Conservation (phyloP, 1,140 invertebrate species). For the Bombus soroeensis region DNA sequence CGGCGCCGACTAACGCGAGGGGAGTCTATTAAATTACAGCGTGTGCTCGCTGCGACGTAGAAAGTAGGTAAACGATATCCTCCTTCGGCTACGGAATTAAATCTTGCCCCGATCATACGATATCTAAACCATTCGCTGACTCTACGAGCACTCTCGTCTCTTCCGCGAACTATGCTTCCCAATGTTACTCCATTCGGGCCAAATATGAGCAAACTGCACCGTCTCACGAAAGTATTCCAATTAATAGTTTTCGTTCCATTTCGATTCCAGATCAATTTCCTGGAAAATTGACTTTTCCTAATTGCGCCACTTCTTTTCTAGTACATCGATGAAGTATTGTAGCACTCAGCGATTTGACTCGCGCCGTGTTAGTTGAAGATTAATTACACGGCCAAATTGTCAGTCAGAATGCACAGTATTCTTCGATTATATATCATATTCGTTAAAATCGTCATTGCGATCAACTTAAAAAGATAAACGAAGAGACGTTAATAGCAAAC, state of each 20-base stretch:
- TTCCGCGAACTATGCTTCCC: not conserved
- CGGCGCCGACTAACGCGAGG: constrained; percentile 60
- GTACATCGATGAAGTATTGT: too few relatives aligned
- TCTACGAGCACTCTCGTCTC: not conserved
- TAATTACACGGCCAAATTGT: too few relatives aligned
- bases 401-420: too few relatives aligned
- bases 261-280: not conserved
- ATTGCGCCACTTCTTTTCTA: too few relatives aligned
- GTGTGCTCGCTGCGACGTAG: constrained; percentile 56
- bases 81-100: constrained; percentile 53
- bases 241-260: not conserved
- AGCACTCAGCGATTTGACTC: too few relatives aligned
- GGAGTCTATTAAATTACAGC: constrained; percentile 68
- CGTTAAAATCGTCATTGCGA: too few relatives aligned
- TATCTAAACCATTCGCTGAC: constrained; percentile 28
- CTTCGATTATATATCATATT: too few relatives aligned
- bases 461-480: too few relatives aligned
- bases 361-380: too few relatives aligned
- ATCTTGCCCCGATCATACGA: constrained; percentile 49
- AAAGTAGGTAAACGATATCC: constrained; percentile 65
- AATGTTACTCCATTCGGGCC: not conserved
- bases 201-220: not conserved
- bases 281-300: too few relatives aligned
- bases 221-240: not conserved
- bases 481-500: too few relatives aligned